A percentile compares a stretch with the other conserved stretches of the same genome.
phyloP scores from a whole-genome alignment of 2,888 invertebrate species.

The Leptodirus hochenwartii region DNA sequence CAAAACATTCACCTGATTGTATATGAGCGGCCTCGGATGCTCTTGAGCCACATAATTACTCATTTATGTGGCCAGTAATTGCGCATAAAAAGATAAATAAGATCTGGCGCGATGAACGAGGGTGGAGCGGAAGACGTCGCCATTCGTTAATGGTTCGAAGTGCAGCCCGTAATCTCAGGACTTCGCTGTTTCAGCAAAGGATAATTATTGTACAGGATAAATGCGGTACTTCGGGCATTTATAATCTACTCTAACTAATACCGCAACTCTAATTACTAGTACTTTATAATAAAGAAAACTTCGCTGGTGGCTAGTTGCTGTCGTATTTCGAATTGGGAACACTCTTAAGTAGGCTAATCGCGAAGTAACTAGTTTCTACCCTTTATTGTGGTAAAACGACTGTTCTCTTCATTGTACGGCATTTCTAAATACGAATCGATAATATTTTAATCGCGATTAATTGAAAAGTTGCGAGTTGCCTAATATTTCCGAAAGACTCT shows the following conservation, averaged over 20 bases:
- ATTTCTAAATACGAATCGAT: constrained; percentile 23
- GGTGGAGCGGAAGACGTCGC: constrained; percentile 8
- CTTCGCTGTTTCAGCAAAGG: too few species aligned
- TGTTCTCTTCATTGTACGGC: constrained; percentile 15
- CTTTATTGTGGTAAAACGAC: constrained; percentile 9
- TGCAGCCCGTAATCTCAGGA: background rate
- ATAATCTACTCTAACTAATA: too few species aligned
- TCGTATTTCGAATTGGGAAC: too few species aligned
- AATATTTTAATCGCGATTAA: constrained; percentile 24
- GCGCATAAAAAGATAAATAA: constrained; percentile 30
- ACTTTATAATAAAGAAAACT: too few species aligned
- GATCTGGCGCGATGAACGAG: constrained; percentile 24
- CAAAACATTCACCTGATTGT: too few species aligned
- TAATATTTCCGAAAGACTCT: too few species aligned
- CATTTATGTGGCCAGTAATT: constrained; percentile 29
- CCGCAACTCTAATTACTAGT: too few species aligned
- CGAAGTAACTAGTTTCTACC: constrained; percentile 7
- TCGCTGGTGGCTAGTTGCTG: too few species aligned
- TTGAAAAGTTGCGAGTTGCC: constrained; percentile 17
- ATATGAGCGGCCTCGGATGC: too few species aligned
- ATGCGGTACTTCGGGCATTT: too few species aligned
- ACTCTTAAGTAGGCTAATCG: constrained; percentile 4
- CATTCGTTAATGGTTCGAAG: constrained; percentile 6
- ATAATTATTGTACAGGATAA: too few species aligned
- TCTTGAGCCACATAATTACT: constrained; percentile 27